Base-by-base conservation (phyloP, 2,888 invertebrate species). In the Epistrophe eligans region DNA sequence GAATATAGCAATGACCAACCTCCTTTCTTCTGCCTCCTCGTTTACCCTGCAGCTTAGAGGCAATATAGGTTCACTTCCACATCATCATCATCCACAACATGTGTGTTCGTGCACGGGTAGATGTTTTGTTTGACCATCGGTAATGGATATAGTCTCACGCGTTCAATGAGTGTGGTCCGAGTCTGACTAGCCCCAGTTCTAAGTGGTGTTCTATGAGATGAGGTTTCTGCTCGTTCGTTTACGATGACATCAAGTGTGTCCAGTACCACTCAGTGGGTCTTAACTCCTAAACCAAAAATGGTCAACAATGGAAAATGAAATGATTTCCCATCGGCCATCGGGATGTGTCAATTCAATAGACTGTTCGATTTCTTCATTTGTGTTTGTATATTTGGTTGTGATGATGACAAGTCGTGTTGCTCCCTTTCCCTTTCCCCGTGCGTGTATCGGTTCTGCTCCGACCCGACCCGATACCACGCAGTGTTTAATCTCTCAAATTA, bases 241-340 rank as follows among this genome's bases (percentile, higher is more conserved):
- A 87, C 72, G 71, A 87, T 83, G 83, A 87, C 87, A 87, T 87
- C 87, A 83, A 87, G 87, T 83, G 79, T 71, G 55, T n/a, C 50
- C 72, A 70, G 66, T 38, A 50, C 66, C 73, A 40, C 66, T 48
- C 57, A 6, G 28, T 10, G 19, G 24, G 17, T n/a, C 50, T 35
- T 17, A 4, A 38, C 38, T 70, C 35, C 70, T 76, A 71, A 24
- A 48, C 77, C 82, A 60, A 72, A 85, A 87, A 79, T 60, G 79
- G 83, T 62, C 83, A 79, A 87, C 83, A 87, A 83, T 79, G 64
- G 79, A 70, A 58, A 87, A 74, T 64, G 76, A 79, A 83, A 79
- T 82, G 60, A 79, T 87, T 87, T 76, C 79, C 76, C 52, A 76
- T 76, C 66, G 83, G 83, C 76, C 52, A 76, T 76, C 66, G 83